These are phyloP conservation scores for Herminia tarsipennalis DNA, from an alignment of 2,888 invertebrate species.

Conservation along the genomic window DNA sequence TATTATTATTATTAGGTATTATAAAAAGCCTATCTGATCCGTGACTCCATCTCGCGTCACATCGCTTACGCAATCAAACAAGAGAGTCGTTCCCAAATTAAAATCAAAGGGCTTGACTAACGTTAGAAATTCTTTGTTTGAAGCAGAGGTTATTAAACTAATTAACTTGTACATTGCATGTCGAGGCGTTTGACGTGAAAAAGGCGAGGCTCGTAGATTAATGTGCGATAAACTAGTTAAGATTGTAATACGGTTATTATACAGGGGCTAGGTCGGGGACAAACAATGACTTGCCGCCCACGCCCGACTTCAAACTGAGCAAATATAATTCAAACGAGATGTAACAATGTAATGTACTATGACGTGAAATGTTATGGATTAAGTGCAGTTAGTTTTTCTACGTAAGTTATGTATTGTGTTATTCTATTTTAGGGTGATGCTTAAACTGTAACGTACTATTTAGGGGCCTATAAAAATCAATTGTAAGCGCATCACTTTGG, in stretches of 20 bases:
- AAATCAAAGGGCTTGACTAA: too few relatives aligned
- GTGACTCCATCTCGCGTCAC: too few relatives aligned
- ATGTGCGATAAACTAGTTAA: constrained; percentile 56
- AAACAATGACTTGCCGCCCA: constrained; percentile 43
- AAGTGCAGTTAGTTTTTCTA: background rate
- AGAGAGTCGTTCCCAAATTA: too few relatives aligned
- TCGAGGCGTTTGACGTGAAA: constrained; percentile 11
- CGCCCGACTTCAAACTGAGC: constrained; percentile 20
- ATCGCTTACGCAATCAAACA: too few relatives aligned
- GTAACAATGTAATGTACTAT: constrained; percentile 13
- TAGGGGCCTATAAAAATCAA: too few relatives aligned
- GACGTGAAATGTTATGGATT: background rate
- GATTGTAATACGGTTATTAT: constrained; percentile 56
- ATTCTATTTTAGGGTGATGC: background rate
- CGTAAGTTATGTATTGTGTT: background rate
- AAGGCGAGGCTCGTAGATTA: constrained; percentile 42
- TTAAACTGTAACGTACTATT: too few relatives aligned
- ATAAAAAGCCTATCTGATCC: too few relatives aligned
- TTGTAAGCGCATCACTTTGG: too few relatives aligned
- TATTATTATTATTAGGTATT: too few relatives aligned
- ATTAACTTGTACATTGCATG: constrained; percentile 19
- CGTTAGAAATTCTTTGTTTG: constrained; percentile 9
- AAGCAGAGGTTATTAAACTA: constrained; percentile 14
- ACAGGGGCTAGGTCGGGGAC: constrained; percentile 52
- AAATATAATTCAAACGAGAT: constrained; percentile 25